Percentiles rank a stretch among this genome's conserved stretches.
These are phyloP conservation scores for Leptoteleia sp. DNA, from an alignment of 1,140 invertebrate genomes.

Conservation along the genomic window DNA sequence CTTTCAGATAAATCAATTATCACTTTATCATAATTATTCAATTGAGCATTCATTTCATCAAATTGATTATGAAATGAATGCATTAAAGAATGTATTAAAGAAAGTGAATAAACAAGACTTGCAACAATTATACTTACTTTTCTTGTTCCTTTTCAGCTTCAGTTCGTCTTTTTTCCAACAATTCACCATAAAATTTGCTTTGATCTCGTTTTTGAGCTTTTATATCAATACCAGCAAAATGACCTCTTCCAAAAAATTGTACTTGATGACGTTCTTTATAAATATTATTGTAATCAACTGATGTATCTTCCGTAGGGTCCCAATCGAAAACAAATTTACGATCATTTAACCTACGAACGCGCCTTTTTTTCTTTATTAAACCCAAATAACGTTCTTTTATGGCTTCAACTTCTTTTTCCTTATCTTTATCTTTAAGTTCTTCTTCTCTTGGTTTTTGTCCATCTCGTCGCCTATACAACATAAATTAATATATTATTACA, in stretches of 20 bases:
- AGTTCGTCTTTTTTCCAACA: conserved; percentile 96
- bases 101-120: too few species aligned
- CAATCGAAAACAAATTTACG: conserved; percentile 99
- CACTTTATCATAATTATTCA: too few species aligned
- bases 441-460: conserved; percentile 79
- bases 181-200: conserved; percentile 98
- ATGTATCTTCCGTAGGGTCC: conserved; percentile 99
- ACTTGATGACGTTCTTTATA: conserved; percentile 98
- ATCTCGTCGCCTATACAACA: conserved; percentile 71
- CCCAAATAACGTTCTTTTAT: conserved; percentile 98
- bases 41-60: too few species aligned
- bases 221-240: conserved; percentile 98
- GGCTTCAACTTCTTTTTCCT: conserved; percentile 94
- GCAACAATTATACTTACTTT: too few species aligned
- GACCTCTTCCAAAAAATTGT: conserved; percentile 98
- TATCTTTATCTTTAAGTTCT: conserved; percentile 89
- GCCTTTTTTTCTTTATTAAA: conserved; percentile 95
- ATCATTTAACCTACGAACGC: conserved; percentile 96
- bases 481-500: neutral
- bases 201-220: conserved; percentile 98
- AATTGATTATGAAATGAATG: too few species aligned
- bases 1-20: too few species aligned
- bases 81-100: too few species aligned
- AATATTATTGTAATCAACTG: conserved; percentile 97
- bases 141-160: conserved; percentile 99